phyloP scores from a whole-genome alignment of 2,113 vertebrate genomes.

The Stegostoma tigrinum region DNA sequence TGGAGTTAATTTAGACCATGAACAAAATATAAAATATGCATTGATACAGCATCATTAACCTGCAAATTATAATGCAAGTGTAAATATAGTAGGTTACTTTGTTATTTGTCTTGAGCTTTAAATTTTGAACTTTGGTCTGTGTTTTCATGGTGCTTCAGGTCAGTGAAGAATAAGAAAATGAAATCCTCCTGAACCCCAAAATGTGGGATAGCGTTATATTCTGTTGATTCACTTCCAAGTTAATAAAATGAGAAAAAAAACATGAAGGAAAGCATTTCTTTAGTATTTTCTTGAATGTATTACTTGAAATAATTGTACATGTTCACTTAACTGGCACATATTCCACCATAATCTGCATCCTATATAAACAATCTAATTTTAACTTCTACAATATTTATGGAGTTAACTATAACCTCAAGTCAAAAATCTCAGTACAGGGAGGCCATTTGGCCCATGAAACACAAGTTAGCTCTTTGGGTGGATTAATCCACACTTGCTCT shows the following conservation, averaged over 20 bases:
- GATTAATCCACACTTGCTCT: background rate
- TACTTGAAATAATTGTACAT: background rate
- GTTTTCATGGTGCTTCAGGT: background rate
- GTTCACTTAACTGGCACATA: background rate
- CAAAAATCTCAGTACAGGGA: background rate
- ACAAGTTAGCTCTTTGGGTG: background rate
- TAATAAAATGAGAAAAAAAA: background rate
- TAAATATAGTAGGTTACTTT: background rate
- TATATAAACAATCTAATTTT: background rate
- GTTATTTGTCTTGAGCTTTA: background rate
- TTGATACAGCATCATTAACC: too few relatives aligned
- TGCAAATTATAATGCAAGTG: background rate
- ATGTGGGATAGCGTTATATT: background rate
- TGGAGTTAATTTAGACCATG: background rate
- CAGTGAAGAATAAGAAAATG: background rate
- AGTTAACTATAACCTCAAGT: background rate
- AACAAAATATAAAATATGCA: background rate
- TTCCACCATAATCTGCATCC: background rate
- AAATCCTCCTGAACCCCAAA: background rate
- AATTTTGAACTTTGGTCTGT: background rate
- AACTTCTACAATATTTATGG: background rate
- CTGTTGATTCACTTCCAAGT: background rate
- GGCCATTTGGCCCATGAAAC: background rate
- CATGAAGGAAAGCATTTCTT: background rate
- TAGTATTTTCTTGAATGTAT: background rate